A percentile compares a stretch with the other conserved stretches of the same genome.
These are phyloP conservation scores for Marronus borbonicus DNA, from an alignment of 2,888 invertebrate species.

Conservation along the genomic window DNA sequence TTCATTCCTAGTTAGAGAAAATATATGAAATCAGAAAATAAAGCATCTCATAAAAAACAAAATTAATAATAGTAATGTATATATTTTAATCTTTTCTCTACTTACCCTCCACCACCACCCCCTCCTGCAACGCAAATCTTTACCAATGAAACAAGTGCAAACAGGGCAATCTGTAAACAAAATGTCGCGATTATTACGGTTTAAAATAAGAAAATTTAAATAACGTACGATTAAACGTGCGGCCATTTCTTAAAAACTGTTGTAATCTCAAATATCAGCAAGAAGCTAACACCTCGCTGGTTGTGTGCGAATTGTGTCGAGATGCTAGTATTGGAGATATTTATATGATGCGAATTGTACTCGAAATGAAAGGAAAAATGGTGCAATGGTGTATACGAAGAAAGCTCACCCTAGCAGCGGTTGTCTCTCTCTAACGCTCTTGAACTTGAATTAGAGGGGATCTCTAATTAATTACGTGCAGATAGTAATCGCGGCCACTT, in stretches of 20 bases:
- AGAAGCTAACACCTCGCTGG: conserved; percentile 53
- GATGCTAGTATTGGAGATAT: conserved; percentile 52
- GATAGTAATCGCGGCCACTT: conserved; percentile 38
- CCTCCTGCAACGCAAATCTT: conserved; percentile 69
- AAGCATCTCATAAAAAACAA: not conserved
- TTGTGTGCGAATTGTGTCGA: conserved; percentile 55
- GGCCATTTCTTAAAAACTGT: conserved; percentile 67
- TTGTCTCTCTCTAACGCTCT: conserved; percentile 36
- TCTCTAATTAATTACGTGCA: conserved; percentile 23
- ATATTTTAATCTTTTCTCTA: conserved; percentile 24
- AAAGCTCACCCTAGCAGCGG: conserved; percentile 42
- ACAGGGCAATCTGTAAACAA: conserved; percentile 65
- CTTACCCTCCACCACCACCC: conserved; percentile 71
- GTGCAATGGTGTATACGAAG: conserved; percentile 49
- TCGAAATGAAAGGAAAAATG: conserved; percentile 61
- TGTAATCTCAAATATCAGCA: conserved; percentile 45
- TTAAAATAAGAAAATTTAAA: conserved; percentile 48
- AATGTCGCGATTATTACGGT: conserved; percentile 66
- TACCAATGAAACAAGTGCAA: conserved; percentile 67
- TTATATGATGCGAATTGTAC: conserved; percentile 57
- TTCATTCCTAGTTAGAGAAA: no score
- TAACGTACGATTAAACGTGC: conserved; percentile 73
- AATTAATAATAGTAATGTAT: not conserved
- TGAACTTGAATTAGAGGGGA: conserved; percentile 52
- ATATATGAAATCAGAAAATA: not conserved